Base-by-base conservation (phyloP, 2,113 vertebrate genomes). In the Thalassoma bifasciatum region DNA sequence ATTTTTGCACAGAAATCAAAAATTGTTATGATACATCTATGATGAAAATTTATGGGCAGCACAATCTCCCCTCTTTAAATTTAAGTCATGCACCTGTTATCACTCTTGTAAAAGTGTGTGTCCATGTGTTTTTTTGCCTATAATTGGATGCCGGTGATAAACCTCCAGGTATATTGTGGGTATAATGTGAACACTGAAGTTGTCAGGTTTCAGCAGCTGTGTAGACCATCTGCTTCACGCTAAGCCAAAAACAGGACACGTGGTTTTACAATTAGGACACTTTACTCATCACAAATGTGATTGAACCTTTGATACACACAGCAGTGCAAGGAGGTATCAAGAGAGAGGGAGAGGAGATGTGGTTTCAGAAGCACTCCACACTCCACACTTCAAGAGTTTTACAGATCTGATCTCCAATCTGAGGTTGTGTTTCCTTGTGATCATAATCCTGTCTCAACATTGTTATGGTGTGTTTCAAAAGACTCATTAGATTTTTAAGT, bases 221-320 rank as follows among this genome's bases (percentile, higher is more conserved):
- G 42, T 24, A 53, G 49, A 37, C 58, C 47, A 73, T 54, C 64
- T 71, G 56, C 26, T 47, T 66, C 19, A 30, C 14, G 8, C 44
- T 46, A 17, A 72, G 44, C 24, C 47, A 59, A 40, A 67, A 72
- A 34, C 44, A 68, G 44, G 34, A 46, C 23, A 2, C 37, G 22
- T n/a, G 9, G 22, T 50, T 46, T 1, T 49, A 22, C 49, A 4
- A 14, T 34, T 0, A 52, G 21, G 57, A 52, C 56, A 26, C 16
- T 44, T 63, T 70, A 51, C 40, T 66, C 22, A 22, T 75, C 57
- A 63, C 46, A 54, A 52, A 76, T 75, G 60, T 72, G 40, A 69
- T 83, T 56, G 23, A 52, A 58, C 24, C 0, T 1, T 3, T 0
- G 8, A 44, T 21, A 16, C 21, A 36, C 34, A 57, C 21, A 36